These are phyloP conservation scores for Synanthedon vespiformis DNA, from an alignment of 2,888 invertebrate genomes.

Conservation along the genomic window DNA sequence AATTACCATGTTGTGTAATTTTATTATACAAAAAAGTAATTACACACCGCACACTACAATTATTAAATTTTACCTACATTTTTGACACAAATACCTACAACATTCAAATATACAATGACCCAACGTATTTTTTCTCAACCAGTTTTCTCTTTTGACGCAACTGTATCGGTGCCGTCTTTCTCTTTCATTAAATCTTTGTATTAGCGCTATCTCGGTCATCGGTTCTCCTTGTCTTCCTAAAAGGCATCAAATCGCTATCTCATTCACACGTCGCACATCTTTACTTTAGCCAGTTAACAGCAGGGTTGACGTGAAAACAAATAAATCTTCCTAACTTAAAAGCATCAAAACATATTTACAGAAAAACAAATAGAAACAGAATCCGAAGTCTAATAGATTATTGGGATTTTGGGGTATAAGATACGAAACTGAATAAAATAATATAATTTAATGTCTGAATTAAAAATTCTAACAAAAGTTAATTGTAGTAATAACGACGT, in stretches of 20 bases:
- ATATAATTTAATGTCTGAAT: no score
- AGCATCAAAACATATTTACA: background rate
- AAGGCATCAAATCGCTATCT: conserved; percentile 14
- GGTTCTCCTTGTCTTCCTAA: conserved; percentile 4
- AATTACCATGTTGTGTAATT: background rate
- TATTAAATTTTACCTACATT: background rate
- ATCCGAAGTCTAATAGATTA: no score
- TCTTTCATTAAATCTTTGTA: background rate
- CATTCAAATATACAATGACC: conserved; percentile 7
- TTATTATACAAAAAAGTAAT: background rate
- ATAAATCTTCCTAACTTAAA: conserved; percentile 1
- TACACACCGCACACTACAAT: background rate
- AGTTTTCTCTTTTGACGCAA: conserved; percentile 21
- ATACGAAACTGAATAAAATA: no score
- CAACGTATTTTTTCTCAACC: conserved; percentile 16
- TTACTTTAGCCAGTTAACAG: conserved; percentile 5
- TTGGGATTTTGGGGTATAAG: no score
- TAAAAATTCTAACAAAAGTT: no score
- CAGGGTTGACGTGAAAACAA: background rate
- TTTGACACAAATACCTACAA: background rate
- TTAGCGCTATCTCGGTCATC: conserved; percentile 14
- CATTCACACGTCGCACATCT: conserved; percentile 14
- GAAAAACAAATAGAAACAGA: no score
- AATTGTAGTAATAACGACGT: no score
- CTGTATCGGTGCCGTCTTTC: conserved; percentile 13